phyloP scores from a whole-genome alignment of 2,888 invertebrate species.

The Drosophila seclusa region DNA sequence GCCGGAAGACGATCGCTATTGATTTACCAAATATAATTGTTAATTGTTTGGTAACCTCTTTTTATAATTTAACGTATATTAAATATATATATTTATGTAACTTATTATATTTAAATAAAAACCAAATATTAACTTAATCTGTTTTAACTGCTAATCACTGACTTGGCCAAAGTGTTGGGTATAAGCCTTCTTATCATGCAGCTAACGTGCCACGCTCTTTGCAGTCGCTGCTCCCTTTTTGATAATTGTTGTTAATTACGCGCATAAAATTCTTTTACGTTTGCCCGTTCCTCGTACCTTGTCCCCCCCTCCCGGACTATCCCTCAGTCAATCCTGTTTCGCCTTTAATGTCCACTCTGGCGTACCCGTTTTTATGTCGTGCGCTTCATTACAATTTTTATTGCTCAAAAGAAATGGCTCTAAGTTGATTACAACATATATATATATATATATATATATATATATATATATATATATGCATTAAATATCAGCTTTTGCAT shows the following conservation, averaged over 20 bases:
- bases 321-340: slow-evolving; percentile 30
- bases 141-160: not conserved
- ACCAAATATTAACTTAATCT: not conserved
- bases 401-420: slow-evolving; percentile 61
- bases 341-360: slow-evolving; percentile 56
- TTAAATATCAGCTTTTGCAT: slow-evolving; percentile 31
- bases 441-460: slow-evolving; percentile 26
- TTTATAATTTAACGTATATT: not conserved
- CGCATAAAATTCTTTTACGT: slow-evolving; percentile 71
- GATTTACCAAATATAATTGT: not conserved
- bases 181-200: slow-evolving; percentile 12
- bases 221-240: slow-evolving; percentile 17
- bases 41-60: not conserved
- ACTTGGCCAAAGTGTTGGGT: slow-evolving; percentile 45
- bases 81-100: no score
- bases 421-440: slow-evolving; percentile 52
- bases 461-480: slow-evolving; percentile 5
- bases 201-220: not conserved
- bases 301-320: not conserved
- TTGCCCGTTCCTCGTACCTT: not conserved
- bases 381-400: slow-evolving; percentile 76
- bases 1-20: not conserved
- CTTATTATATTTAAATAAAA: no score
- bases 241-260: slow-evolving; percentile 75
- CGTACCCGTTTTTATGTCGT: slow-evolving; percentile 66